Percentiles rank a stretch among this genome's conserved stretches.
Evolutionary conservation across 2,113 vertebrate species (phyloP).

Genomic region (Carlito syrichta): DNA sequence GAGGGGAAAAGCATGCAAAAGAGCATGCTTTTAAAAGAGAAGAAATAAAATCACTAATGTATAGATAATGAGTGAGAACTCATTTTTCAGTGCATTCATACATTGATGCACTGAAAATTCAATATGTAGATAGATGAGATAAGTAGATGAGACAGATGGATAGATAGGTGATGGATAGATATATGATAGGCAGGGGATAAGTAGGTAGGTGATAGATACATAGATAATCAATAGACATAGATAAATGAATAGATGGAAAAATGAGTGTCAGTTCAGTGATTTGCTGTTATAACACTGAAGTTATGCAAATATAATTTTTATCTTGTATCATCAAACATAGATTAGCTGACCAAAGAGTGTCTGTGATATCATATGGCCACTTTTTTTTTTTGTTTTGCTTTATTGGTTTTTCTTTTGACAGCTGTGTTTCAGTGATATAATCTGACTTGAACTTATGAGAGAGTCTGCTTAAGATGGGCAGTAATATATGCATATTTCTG

Average conservation of each 20-base stretch:
- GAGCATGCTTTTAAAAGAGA: neutral
- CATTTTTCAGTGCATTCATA: neutral
- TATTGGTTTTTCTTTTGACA: neutral
- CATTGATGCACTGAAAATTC: neutral
- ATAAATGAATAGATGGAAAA: neutral
- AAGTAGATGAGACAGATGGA: neutral
- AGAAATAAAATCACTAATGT: neutral
- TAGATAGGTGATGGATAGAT: neutral
- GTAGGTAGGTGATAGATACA: fast-evolving
- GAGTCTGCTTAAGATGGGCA: neutral
- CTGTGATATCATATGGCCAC: fast-evolving
- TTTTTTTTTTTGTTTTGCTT: no score
- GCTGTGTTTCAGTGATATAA: neutral
- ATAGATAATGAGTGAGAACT: neutral
- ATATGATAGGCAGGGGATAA: no score
- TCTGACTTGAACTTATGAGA: neutral
- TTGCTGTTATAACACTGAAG: neutral
- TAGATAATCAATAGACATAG: no score
- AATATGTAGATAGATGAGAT: neutral
- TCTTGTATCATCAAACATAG: no score
- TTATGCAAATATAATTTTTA: fast-evolving
- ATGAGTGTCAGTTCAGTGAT: neutral
- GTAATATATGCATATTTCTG: neutral
- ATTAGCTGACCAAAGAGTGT: neutral
- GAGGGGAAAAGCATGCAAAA: neutral